phyloP scores from a whole-genome alignment of 2,113 vertebrate species.

The Raja brachyura region DNA sequence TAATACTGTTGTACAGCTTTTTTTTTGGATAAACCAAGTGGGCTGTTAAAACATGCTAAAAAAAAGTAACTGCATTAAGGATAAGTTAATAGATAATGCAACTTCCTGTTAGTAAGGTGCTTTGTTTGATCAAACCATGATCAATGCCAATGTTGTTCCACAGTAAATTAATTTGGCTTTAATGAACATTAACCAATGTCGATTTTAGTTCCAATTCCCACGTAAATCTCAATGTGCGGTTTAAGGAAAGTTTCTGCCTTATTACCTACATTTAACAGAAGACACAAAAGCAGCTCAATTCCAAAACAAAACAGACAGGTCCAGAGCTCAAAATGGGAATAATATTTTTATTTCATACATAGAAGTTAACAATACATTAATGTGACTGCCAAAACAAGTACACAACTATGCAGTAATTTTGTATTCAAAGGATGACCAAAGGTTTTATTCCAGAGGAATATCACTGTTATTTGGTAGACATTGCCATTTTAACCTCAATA shows the following conservation, averaged over 20 bases:
- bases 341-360: not conserved
- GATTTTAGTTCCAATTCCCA: not conserved
- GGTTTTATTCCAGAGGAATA: not conserved
- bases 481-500: conserved; percentile 36
- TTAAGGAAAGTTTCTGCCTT: not conserved
- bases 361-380: conserved; percentile 5
- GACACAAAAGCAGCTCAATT: not conserved
- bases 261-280: not conserved
- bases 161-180: not conserved
- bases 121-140: not conserved
- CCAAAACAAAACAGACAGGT: conserved; percentile 13
- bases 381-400: not conserved
- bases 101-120: not conserved
- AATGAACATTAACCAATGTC: not conserved
- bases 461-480: conserved; percentile 19
- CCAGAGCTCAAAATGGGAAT: not conserved
- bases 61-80: not conserved
- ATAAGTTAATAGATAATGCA: not conserved
- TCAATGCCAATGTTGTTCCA: not conserved
- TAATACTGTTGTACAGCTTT: too few relatives aligned
- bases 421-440: not conserved
- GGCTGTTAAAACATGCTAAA: not conserved
- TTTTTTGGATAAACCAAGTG: too few relatives aligned
- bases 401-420: not conserved
- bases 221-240: not conserved